Evolutionary conservation across 92 coral and sea anemone genomes (phyloP).

Genomic region (Meandrina meandrites): DNA sequence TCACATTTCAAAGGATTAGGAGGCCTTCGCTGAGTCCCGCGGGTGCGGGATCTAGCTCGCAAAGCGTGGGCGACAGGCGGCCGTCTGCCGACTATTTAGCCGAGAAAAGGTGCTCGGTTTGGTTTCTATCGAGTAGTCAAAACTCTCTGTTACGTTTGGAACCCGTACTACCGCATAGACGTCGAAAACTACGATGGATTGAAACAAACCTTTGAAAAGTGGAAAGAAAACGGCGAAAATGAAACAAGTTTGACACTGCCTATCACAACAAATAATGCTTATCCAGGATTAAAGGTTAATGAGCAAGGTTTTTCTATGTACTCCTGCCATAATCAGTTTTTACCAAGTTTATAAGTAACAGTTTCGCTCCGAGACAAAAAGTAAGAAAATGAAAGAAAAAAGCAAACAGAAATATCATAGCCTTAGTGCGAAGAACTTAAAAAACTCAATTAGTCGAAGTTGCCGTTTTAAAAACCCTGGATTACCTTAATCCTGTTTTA

Average conservation of each 20-base stretch:
- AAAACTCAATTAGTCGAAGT: too few relatives aligned
- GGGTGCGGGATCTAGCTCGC: slow-evolving; percentile 6
- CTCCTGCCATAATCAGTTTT: too few relatives aligned
- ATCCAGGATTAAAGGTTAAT: too few relatives aligned
- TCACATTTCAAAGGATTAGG: slow-evolving; percentile 56
- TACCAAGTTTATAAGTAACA: too few relatives aligned
- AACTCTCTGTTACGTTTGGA: slow-evolving; percentile 70
- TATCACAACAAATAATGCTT: too few relatives aligned
- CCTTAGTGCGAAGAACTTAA: too few relatives aligned
- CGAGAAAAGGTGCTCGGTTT: slow-evolving; percentile 80
- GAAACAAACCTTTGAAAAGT: slow-evolving; percentile 69
- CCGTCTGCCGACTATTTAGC: slow-evolving; percentile 67
- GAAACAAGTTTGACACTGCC: neutral
- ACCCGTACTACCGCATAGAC: slow-evolving; percentile 59
- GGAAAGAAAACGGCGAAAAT: neutral
- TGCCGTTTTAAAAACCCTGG: too few relatives aligned
- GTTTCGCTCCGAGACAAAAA: too few relatives aligned
- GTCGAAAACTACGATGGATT: slow-evolving; percentile 81
- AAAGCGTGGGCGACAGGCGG: slow-evolving; percentile 24
- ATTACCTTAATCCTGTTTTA: too few relatives aligned
- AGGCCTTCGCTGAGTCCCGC: slow-evolving; percentile 21
- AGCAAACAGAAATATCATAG: too few relatives aligned
- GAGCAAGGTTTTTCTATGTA: too few relatives aligned
- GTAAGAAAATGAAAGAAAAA: too few relatives aligned
- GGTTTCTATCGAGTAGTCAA: slow-evolving; percentile 77